phyloP scores from a whole-genome alignment of 2,888 invertebrate genomes.

The Ormyrus pomaceus region DNA sequence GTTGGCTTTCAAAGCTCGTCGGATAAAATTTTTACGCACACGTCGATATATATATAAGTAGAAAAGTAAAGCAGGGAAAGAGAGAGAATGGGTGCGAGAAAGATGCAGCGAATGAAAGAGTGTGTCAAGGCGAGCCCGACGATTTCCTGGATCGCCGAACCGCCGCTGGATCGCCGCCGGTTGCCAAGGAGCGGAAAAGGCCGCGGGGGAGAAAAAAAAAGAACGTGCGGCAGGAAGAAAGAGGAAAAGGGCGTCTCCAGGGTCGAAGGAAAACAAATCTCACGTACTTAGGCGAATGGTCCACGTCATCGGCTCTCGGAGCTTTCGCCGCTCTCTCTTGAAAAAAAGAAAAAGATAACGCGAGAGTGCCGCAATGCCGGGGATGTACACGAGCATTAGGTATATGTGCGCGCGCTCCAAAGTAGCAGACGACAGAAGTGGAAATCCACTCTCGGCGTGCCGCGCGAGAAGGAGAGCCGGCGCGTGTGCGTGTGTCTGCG shows the following conservation, averaged over 20 bases:
- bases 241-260: no score
- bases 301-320: no score
- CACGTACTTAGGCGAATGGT: no score
- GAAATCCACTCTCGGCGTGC: no score
- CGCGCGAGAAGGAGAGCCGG: background rate
- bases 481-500: background rate
- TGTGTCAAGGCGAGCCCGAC: constrained; percentile 32
- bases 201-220: background rate
- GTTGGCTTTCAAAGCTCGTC: background rate
- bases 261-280: no score
- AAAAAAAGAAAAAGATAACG: no score
- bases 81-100: background rate
- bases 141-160: constrained; percentile 26
- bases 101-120: background rate
- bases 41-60: constrained; percentile 3
- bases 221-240: no score
- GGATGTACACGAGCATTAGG: no score
- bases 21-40: constrained; percentile 38
- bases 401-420: no score
- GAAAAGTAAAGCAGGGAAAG: background rate
- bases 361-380: no score
- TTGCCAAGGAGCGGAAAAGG: background rate
- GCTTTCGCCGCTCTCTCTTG: no score
- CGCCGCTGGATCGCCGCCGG: background rate
- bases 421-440: no score